phyloP scores from a whole-genome alignment of 23 tunicate genomes.

The Styela clava region DNA sequence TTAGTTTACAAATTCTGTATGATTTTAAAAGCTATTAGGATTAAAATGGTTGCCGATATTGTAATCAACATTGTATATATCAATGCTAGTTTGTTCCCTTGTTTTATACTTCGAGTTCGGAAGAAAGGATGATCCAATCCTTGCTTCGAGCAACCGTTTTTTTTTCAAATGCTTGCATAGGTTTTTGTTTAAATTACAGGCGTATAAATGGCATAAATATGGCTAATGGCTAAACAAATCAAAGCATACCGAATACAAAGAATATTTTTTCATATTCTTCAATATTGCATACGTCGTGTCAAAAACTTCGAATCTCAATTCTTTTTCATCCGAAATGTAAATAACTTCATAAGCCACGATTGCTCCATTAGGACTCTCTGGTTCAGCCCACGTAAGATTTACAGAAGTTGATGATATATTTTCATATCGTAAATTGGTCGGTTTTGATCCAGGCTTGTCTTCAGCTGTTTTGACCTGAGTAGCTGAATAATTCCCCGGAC shows the following conservation, averaged over 20 bases:
- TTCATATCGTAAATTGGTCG: constrained; percentile 27
- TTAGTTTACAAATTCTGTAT: no score
- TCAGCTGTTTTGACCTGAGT: constrained; percentile 15
- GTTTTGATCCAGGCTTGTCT: constrained; percentile 53
- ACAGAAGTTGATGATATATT: constrained; percentile 59
- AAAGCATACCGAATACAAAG: constrained; percentile 42
- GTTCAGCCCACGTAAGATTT: constrained; percentile 51
- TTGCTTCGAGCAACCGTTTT: no score
- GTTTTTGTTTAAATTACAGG: no score
- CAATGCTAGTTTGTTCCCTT: no score
- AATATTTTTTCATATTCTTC: constrained; percentile 34
- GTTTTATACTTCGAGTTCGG: no score
- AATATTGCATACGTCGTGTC: constrained; percentile 25
- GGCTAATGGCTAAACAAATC: no score
- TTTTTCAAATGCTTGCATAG: no score
- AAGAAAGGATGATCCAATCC: no score
- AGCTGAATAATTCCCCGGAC: not conserved
- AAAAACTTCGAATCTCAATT: not conserved
- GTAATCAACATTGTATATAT: no score
- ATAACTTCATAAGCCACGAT: constrained; percentile 37
- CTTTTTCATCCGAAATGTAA: not conserved
- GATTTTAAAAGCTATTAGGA: no score
- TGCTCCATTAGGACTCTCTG: constrained; percentile 43
- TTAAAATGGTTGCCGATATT: no score
- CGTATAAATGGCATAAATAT: no score